phyloP scores from a whole-genome alignment of 2,888 invertebrate species.

The Spodoptera exigua region DNA sequence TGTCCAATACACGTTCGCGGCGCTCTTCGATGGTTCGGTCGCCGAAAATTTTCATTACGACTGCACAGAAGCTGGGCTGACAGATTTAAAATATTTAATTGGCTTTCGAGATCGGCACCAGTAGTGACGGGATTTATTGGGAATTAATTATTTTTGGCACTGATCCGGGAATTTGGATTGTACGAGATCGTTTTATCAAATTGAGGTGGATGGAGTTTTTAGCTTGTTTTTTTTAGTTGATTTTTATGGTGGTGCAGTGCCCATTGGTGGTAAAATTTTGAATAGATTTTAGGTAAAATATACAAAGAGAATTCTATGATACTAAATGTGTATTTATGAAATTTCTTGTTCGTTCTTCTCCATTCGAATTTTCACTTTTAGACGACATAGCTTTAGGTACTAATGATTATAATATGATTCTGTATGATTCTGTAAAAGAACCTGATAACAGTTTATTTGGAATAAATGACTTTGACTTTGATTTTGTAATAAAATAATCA shows the following conservation, averaged over 20 bases:
- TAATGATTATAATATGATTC: no score
- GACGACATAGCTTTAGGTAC: no score
- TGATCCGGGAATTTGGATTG: constrained; percentile 26
- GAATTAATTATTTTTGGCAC: constrained; percentile 42
- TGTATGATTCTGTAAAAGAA: no score
- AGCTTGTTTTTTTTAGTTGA: neutral
- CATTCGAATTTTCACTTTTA: no score
- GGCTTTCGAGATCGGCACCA: constrained; percentile 46
- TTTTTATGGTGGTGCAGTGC: neutral
- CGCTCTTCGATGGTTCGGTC: constrained; percentile 50
- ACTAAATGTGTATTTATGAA: no score
- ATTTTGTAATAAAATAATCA: no score
- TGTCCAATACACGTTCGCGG: constrained; percentile 51
- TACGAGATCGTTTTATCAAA: constrained; percentile 3
- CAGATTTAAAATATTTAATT: constrained; percentile 68
- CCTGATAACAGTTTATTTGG: no score
- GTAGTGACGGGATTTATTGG: constrained; percentile 47
- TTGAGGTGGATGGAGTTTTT: constrained; percentile 7
- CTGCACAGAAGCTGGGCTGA: constrained; percentile 45
- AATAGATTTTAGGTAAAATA: neutral
- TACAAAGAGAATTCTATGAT: no score
- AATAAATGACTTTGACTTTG: no score
- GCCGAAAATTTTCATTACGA: constrained; percentile 56
- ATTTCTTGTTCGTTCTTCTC: no score
- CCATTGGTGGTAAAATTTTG: neutral